These are phyloP conservation scores for Kryptopterus vitreolus DNA, from an alignment of 2,797 vertebrate genomes.

Conservation along the genomic window DNA sequence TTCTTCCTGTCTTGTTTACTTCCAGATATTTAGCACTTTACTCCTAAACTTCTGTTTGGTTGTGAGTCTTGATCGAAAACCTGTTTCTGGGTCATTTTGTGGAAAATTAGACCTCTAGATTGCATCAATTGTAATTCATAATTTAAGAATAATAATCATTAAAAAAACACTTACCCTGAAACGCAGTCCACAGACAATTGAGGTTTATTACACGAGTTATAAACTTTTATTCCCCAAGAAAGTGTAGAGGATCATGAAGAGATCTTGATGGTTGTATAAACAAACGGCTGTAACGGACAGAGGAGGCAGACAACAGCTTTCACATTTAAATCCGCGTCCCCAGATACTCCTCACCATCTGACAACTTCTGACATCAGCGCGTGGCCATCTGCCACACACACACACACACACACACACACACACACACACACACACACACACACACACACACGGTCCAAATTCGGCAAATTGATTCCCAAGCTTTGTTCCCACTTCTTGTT, in stretches of 20 bases:
- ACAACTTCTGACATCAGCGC: constrained; percentile 32
- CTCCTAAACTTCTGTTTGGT: not conserved
- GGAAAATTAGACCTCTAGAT: not conserved
- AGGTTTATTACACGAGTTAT: not conserved
- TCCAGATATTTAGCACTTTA: not conserved
- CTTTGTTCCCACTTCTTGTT: not conserved
- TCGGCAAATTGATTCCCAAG: not conserved
- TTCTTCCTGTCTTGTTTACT: not conserved
- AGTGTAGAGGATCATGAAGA: not conserved
- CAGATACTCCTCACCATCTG: constrained; percentile 20
- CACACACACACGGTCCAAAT: not conserved
- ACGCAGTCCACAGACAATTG: not conserved
- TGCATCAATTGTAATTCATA: not conserved
- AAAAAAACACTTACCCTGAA: constrained; percentile 26
- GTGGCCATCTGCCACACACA: constrained; percentile 29
- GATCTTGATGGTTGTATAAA: not conserved
- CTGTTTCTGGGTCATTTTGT: not conserved
- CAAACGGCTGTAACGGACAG: not conserved
- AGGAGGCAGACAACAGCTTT: not conserved
- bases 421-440: not conserved
- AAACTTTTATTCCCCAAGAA: not conserved
- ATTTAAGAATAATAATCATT: not conserved
- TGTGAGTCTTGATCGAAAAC: too few relatives aligned
- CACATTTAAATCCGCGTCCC: constrained; percentile 14
- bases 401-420: not conserved